Base-by-base conservation (phyloP, 1,140 invertebrate species). In the Cotesia typhae region DNA sequence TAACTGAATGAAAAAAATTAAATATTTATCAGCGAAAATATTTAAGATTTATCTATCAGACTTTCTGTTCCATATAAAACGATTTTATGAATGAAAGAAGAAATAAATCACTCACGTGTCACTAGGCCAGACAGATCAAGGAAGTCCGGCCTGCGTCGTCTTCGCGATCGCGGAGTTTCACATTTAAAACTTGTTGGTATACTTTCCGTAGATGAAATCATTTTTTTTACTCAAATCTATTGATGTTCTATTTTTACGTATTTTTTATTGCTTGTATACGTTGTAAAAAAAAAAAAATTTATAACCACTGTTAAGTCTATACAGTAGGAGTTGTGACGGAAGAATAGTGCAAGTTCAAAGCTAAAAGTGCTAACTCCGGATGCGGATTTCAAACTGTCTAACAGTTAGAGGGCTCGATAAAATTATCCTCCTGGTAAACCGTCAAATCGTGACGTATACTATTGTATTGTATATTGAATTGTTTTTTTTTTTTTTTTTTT, bases 71-170 rank as follows among this genome's bases (percentile, higher is more conserved):
- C 28, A 6, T 28, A 61, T 61, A 10, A 7, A 61, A 4, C 20
- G 20, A 28, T 61, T 41, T 35, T 20, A 1, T 60, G 37, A 38
- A 28, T 47, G 38, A 28, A 36, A n/a, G 12, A n/a, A 52, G 60
- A 3, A 66, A 60, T 63, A 71, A 47, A 36, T 65, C 35, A 79
- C 80, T 81, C 78, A 81, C 80, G 69, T 17, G 64, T 76, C 38
- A 60, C 37, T 41, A 79, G 55, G 41, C 78, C 80, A 67, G 79
- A 83, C 59, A 86, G 78, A 77, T 87, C 81, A 70, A 87, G 76
- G 78, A 84, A 83, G 41, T 73, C 78, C 12, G 84, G 83, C 63
- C 83, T 77, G 17, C 82, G 78, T 71, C 77, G 77, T 76, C 80
- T 79, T 75, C 77, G 76, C 28, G 76, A 75, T 53, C 76, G 79